Conservation (phyloP, 1,140 invertebrate species). For the Zaprionus vittiger region DNA sequence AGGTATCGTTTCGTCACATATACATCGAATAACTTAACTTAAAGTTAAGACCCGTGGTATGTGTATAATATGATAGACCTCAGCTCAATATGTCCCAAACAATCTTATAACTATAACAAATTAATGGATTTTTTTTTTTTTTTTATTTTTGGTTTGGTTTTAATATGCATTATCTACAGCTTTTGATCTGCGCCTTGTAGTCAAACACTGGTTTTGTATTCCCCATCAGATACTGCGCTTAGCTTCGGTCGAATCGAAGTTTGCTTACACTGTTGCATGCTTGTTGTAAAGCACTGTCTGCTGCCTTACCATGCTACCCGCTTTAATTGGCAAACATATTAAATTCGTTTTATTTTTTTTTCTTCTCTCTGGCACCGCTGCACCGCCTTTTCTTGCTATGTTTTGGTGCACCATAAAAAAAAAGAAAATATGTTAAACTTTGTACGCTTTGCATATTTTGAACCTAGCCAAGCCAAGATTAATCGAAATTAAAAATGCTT, state of each 20-base stretch:
- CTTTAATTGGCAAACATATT: slow-evolving; percentile 31
- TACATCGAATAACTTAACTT: too few species aligned
- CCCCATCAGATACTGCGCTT: neutral
- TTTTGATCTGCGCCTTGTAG: neutral
- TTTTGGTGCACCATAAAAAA: slow-evolving; percentile 15
- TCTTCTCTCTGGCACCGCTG: neutral
- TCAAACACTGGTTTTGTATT: neutral
- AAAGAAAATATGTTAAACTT: neutral
- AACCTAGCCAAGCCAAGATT: slow-evolving; percentile 34
- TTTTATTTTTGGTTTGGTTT: neutral
- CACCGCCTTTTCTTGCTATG: slow-evolving; percentile 20
- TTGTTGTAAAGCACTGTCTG: slow-evolving; percentile 37
- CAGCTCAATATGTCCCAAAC: too few species aligned
- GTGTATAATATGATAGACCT: too few species aligned
- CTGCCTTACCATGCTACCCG: slow-evolving; percentile 3
- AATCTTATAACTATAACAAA: too few species aligned
- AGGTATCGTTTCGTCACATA: too few species aligned
- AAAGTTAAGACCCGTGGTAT: too few species aligned
- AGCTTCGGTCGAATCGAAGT: slow-evolving; percentile 5
- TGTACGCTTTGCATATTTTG: slow-evolving; percentile 11
- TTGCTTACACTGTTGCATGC: slow-evolving; percentile 34
- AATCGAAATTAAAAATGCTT: slow-evolving; percentile 63
- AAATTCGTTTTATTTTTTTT: neutral
- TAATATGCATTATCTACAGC: neutral
- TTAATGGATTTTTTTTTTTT: too few species aligned